Evolutionary conservation across 2,888 invertebrate genomes (phyloP).

Genomic region (Sarcophaga carnaria): DNA sequence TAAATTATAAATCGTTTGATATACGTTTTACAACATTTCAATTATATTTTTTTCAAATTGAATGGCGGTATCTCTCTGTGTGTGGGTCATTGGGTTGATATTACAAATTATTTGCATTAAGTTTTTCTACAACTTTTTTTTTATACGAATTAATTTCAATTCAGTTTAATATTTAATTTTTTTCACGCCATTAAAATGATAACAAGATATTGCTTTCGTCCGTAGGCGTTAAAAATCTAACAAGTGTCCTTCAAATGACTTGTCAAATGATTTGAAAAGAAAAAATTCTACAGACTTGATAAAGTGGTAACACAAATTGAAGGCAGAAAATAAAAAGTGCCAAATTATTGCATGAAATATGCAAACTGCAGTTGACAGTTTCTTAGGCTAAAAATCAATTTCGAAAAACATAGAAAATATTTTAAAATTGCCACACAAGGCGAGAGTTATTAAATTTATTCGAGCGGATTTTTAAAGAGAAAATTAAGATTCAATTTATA

Average conservation of each 20-base stretch:
- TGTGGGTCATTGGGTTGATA: slow-evolving; percentile 68
- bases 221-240: slow-evolving; percentile 63
- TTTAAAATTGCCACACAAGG: slow-evolving; percentile 13
- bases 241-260: slow-evolving; percentile 67
- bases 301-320: neutral
- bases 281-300: neutral
- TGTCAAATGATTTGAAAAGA: slow-evolving; percentile 25
- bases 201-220: slow-evolving; percentile 40
- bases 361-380: neutral
- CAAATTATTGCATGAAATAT: neutral
- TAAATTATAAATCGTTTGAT: slow-evolving; percentile 7
- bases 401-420: neutral
- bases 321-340: neutral
- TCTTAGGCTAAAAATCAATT: neutral
- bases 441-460: neutral
- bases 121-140: slow-evolving; percentile 36
- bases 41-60: slow-evolving; percentile 44
- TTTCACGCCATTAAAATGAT: slow-evolving; percentile 62
- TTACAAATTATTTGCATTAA: slow-evolving; percentile 68
- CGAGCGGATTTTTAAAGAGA: no score
- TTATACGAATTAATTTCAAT: slow-evolving; percentile 21
- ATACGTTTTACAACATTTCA: slow-evolving; percentile 59
- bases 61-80: slow-evolving; percentile 55
- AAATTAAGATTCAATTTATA: no score
- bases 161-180: neutral